Percentiles rank a stretch among this genome's conserved stretches.
Evolutionary conservation across 2,888 invertebrate species (phyloP).

Genomic region (Aelia acuminata): DNA sequence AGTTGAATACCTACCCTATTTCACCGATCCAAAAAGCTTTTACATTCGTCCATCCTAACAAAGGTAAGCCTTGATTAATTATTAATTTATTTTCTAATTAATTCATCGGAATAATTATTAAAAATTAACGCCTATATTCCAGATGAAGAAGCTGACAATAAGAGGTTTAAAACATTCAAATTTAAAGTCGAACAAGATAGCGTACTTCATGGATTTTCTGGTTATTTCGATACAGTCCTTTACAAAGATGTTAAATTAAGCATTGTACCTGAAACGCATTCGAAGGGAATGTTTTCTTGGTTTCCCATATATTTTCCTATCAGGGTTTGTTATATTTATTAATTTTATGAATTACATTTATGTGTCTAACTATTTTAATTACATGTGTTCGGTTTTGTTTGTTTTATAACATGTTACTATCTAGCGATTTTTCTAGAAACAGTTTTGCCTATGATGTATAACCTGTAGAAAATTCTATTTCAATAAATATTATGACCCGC

Average conservation of each 20-base stretch:
- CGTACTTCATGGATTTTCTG: slow-evolving; percentile 93
- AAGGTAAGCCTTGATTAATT: slow-evolving; percentile 69
- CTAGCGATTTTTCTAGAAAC: too few relatives aligned
- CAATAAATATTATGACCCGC: too few relatives aligned
- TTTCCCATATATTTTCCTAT: slow-evolving; percentile 97
- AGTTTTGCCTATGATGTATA: too few relatives aligned
- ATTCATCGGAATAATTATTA: background rate
- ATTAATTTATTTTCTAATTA: background rate
- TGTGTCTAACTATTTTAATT: too few relatives aligned
- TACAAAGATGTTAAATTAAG: slow-evolving; percentile 89
- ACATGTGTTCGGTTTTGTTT: too few relatives aligned
- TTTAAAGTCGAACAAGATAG: slow-evolving; percentile 83
- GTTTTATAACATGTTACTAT: too few relatives aligned
- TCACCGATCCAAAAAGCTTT: slow-evolving; percentile 83
- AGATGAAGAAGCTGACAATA: slow-evolving; percentile 77
- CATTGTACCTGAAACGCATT: slow-evolving; percentile 90
- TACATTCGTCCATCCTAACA: slow-evolving; percentile 92
- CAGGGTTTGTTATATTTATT: slow-evolving; percentile 72
- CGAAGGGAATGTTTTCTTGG: slow-evolving; percentile 96
- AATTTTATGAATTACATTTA: background rate
- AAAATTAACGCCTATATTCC: slow-evolving; percentile 63
- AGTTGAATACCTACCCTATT: slow-evolving; percentile 87
- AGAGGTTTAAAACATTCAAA: slow-evolving; percentile 77
- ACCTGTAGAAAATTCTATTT: too few relatives aligned
- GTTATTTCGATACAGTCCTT: slow-evolving; percentile 92